These are phyloP conservation scores for Rhyacophila brunnea DNA, from an alignment of 1,140 invertebrate genomes.

Conservation along the genomic window DNA sequence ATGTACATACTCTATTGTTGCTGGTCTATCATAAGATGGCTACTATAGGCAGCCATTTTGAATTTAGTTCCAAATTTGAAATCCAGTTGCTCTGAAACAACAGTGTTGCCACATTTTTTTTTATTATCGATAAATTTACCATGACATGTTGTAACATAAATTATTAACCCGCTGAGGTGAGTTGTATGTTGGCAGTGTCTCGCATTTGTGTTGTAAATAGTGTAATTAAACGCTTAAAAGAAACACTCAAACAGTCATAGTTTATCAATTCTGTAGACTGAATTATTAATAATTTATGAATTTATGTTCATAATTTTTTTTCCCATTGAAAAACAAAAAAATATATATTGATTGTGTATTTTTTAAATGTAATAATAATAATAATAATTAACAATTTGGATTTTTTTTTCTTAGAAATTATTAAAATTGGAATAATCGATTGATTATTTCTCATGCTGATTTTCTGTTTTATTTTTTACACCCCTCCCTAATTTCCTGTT, in stretches of 20 bases:
- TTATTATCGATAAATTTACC: conserved; percentile 15
- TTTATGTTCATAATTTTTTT: conserved; percentile 29
- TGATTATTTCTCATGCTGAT: conserved; percentile 32
- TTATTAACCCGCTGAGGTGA: conserved; percentile 4
- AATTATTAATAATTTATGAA: conserved; percentile 32
- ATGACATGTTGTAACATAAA: conserved; percentile 3
- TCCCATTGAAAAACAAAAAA: conserved; percentile 33
- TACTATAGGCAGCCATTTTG: too few relatives aligned
- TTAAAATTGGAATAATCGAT: conserved; percentile 27
- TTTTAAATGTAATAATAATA: conserved; percentile 35
- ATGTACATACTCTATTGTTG: too few relatives aligned
- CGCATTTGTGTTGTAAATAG: conserved; percentile 37
- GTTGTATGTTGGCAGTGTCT: conserved; percentile 32
- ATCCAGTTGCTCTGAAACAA: too few relatives aligned
- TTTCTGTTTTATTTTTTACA: conserved; percentile 21
- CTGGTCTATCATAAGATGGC: too few relatives aligned
- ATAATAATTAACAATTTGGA: conserved; percentile 34
- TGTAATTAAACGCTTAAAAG: conserved; percentile 37
- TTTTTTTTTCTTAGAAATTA: conserved; percentile 36
- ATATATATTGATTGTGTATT: conserved; percentile 37
- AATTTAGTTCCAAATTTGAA: too few relatives aligned
- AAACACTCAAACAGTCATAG: conserved; percentile 36
- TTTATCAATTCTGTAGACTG: conserved; percentile 37
- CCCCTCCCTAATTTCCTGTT: not conserved
- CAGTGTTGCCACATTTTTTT: too few relatives aligned